A percentile compares a stretch with the other conserved stretches of the same genome.
Conservation (phyloP, 2,797 vertebrate species). For the Halcyon smyrnensis region DNA sequence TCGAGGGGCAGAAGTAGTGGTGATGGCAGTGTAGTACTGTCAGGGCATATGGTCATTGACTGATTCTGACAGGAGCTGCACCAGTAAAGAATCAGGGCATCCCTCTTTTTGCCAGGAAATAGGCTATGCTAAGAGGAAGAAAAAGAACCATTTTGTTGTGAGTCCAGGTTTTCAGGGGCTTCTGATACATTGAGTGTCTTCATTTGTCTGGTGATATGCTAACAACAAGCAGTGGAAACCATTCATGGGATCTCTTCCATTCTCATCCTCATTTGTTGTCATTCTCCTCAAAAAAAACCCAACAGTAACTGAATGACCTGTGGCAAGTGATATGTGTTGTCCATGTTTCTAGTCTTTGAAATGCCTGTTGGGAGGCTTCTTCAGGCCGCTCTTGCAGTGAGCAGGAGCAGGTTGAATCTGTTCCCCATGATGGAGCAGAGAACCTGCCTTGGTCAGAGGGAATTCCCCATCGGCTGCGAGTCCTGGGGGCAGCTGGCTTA, state of each 20-base stretch:
- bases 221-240: neutral
- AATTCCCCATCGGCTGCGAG: rapidly evolving
- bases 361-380: slow-evolving; percentile 19
- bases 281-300: neutral
- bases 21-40: neutral
- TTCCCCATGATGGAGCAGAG: neutral
- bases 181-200: neutral
- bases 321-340: slow-evolving; percentile 45
- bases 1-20: neutral
- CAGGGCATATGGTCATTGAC: neutral
- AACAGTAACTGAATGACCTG: neutral
- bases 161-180: neutral
- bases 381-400: neutral
- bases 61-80: neutral
- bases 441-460: neutral
- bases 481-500: neutral
- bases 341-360: slow-evolving; percentile 15
- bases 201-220: slow-evolving; percentile 12
- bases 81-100: neutral
- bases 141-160: neutral
- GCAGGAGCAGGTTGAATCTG: neutral
- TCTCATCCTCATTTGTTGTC: slow-evolving; percentile 41
- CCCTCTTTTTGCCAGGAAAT: neutral
- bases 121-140: neutral
- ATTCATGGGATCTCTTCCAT: slow-evolving; percentile 29